A percentile compares a stretch with the other conserved stretches of the same genome.
Conservation (phyloP, 2,113 vertebrate species). For the Neogobius melanostomus region DNA sequence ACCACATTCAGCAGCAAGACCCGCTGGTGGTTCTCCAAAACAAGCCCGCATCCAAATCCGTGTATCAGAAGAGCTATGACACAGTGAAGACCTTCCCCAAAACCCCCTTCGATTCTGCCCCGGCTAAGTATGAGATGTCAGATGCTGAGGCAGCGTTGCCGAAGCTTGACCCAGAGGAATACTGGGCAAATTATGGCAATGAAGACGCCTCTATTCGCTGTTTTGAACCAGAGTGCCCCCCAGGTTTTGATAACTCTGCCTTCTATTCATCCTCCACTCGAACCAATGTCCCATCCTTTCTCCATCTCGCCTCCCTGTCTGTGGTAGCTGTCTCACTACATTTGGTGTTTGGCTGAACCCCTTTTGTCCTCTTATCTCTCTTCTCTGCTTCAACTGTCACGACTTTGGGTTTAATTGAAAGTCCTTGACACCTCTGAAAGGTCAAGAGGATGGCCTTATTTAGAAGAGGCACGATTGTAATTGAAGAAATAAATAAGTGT, state of each 20-base stretch:
- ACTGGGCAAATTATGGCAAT: constrained; percentile 82
- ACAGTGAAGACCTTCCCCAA: constrained; percentile 77
- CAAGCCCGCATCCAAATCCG: constrained; percentile 82
- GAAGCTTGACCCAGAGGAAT: constrained; percentile 83
- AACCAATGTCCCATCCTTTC: constrained; percentile 30
- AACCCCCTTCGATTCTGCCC: constrained; percentile 37
- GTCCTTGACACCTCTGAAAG: constrained; percentile 49
- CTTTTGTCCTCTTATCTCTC: background rate
- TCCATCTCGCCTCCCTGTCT: constrained; percentile 55
- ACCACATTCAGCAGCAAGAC: constrained; percentile 83
- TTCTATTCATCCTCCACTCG: constrained; percentile 58
- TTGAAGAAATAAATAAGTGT: constrained; percentile 28
- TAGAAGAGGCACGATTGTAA: constrained; percentile 44
- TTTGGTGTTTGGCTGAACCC: constrained; percentile 75
- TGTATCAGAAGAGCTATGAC: constrained; percentile 74
- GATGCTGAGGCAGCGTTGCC: constrained; percentile 76
- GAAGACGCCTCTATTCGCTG: constrained; percentile 81
- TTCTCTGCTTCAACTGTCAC: constrained; percentile 39
- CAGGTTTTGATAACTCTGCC: constrained; percentile 60
- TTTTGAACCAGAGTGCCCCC: constrained; percentile 74
- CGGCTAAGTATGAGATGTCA: constrained; percentile 74
- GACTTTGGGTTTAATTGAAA: constrained; percentile 54
- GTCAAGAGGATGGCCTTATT: constrained; percentile 21
- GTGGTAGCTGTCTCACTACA: constrained; percentile 61
- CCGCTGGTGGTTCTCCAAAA: constrained; percentile 84